A percentile compares a stretch with the other conserved stretches of the same genome.
Evolutionary conservation across 2,888 invertebrate genomes (phyloP).

Genomic region (Tetropium fuscum): DNA sequence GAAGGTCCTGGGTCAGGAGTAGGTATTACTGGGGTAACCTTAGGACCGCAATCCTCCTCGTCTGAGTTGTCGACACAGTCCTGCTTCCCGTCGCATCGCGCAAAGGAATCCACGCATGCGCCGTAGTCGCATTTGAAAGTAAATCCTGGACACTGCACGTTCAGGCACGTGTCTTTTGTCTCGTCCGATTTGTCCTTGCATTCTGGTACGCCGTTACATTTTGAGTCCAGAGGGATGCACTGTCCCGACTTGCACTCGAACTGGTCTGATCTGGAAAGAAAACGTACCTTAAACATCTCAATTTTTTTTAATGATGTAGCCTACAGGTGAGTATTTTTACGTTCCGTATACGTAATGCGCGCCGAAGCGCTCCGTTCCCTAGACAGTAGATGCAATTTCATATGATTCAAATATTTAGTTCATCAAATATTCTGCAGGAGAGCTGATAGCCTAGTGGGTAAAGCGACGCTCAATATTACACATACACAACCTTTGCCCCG

Average conservation of each 20-base stretch:
- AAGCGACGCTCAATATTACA: no score
- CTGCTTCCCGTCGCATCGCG: conserved; percentile 67
- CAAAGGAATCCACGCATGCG: conserved; percentile 62
- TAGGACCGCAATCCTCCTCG: conserved; percentile 54
- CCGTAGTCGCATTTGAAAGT: conserved; percentile 56
- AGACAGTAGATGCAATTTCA: no score
- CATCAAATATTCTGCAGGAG: no score
- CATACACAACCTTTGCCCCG: no score
- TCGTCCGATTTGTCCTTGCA: conserved; percentile 58
- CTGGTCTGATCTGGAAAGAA: conserved; percentile 44
- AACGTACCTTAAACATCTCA: no score
- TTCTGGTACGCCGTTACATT: conserved; percentile 54
- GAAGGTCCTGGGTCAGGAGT: conserved; percentile 4
- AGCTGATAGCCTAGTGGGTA: no score
- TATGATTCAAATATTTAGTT: no score
- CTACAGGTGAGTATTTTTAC: no score
- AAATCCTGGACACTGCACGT: conserved; percentile 49
- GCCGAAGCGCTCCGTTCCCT: no score
- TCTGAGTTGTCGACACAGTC: conserved; percentile 70
- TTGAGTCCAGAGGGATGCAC: conserved; percentile 46
- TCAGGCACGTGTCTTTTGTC: conserved; percentile 46
- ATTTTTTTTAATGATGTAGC: no score
- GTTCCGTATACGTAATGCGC: no score
- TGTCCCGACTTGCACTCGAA: conserved; percentile 49
- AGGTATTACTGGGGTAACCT: neutral